These are phyloP conservation scores for Zaprionus camerounensis DNA, from an alignment of 1,140 invertebrate genomes.

Conservation along the genomic window DNA sequence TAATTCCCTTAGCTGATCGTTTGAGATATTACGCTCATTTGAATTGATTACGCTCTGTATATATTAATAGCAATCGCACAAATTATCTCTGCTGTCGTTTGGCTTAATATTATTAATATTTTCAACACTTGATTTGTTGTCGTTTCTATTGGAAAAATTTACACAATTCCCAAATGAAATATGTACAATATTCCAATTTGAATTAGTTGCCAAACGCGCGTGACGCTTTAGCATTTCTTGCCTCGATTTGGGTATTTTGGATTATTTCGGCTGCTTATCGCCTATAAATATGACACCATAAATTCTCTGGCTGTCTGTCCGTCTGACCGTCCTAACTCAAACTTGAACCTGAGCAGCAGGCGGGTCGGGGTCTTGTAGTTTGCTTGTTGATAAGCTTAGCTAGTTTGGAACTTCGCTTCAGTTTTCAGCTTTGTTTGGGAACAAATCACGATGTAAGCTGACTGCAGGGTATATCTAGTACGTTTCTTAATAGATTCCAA, in stretches of 20 bases:
- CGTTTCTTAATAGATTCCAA: not conserved
- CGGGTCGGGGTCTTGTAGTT: slow-evolving; percentile 48
- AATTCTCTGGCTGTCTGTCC: slow-evolving; percentile 54
- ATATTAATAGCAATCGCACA: slow-evolving; percentile 31
- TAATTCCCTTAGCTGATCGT: not conserved
- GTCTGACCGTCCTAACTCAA: slow-evolving; percentile 41
- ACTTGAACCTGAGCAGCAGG: slow-evolving; percentile 60
- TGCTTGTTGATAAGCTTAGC: slow-evolving; percentile 50
- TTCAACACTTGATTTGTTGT: slow-evolving; percentile 71
- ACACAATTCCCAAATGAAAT: slow-evolving; percentile 70
- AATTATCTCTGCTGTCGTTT: slow-evolving; percentile 54
- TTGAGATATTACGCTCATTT: slow-evolving; percentile 19
- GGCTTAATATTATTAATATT: slow-evolving; percentile 60
- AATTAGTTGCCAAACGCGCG: slow-evolving; percentile 56
- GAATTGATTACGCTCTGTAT: slow-evolving; percentile 20
- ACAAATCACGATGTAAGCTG: not conserved
- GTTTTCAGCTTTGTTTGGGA: slow-evolving; percentile 3
- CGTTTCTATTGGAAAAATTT: slow-evolving; percentile 64
- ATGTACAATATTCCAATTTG: slow-evolving; percentile 70
- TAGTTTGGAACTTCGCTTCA: slow-evolving; percentile 23
- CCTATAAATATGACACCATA: slow-evolving; percentile 58
- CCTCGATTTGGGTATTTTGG: slow-evolving; percentile 15
- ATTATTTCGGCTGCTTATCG: slow-evolving; percentile 56
- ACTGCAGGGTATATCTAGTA: not conserved
- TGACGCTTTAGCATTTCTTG: not conserved